These are phyloP conservation scores for Alethe diademata DNA, from an alignment of 2,113 vertebrate species.

Conservation along the genomic window DNA sequence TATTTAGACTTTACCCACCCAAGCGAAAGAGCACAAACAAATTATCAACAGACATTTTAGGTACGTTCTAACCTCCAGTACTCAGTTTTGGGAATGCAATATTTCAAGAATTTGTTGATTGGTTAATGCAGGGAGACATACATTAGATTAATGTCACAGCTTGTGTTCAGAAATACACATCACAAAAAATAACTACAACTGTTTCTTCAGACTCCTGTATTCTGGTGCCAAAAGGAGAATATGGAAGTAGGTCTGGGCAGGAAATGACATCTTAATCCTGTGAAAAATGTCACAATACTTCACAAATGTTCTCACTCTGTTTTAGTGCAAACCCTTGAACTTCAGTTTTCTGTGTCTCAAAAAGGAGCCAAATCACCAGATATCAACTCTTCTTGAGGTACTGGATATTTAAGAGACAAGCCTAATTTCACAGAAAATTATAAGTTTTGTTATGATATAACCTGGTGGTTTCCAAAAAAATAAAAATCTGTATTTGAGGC, in stretches of 20 bases:
- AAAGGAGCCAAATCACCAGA: neutral
- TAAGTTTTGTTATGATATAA: neutral
- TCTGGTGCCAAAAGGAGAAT: neutral
- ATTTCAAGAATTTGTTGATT: constrained; percentile 37
- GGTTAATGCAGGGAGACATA: constrained; percentile 24
- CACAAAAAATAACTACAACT: constrained; percentile 23
- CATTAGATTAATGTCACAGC: constrained; percentile 56
- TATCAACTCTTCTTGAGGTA: neutral
- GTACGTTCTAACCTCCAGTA: neutral
- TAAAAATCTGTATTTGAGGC: neutral
- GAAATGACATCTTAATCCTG: neutral
- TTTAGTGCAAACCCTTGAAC: neutral
- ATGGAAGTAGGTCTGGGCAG: neutral
- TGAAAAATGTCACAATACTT: neutral
- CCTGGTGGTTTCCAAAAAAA: neutral
- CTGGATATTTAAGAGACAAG: neutral
- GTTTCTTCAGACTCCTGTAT: neutral
- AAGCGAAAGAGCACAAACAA: neutral
- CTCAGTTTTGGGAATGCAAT: neutral
- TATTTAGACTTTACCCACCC: neutral
- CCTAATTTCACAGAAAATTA: neutral
- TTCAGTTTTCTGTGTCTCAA: neutral
- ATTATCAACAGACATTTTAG: neutral
- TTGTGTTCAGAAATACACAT: constrained; percentile 46
- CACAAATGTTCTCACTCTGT: neutral